Conservation (phyloP, 2,888 invertebrate genomes). For the Didymodactylos carnosus region DNA sequence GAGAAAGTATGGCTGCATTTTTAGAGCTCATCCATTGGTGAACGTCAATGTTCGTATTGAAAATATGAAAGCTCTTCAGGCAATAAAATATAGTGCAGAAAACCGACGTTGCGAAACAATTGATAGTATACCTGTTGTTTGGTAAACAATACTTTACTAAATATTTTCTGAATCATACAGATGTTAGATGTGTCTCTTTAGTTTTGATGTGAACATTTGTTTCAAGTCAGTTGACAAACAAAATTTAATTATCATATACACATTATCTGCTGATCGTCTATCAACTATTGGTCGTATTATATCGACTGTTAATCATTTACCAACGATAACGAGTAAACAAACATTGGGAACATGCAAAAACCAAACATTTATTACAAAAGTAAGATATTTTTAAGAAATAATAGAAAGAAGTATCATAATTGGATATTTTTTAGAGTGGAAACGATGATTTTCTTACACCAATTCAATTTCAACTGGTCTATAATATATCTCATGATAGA, state of each 20-base stretch:
- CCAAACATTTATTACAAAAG: not conserved
- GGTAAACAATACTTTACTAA: not conserved
- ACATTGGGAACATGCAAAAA: not conserved
- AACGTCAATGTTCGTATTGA: not conserved
- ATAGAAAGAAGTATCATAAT: not conserved
- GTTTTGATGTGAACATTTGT: not conserved
- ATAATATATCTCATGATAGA: not conserved
- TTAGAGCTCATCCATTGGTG: not conserved
- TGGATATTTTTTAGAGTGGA: not conserved
- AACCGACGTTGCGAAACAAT: not conserved
- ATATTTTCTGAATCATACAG: not conserved
- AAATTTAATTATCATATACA: not conserved
- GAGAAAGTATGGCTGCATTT: not conserved
- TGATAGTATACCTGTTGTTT: not conserved
- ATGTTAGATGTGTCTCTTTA: not conserved
- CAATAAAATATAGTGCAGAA: not conserved
- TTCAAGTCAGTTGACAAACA: not conserved
- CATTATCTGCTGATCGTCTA: not conserved
- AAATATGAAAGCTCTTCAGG: not conserved
- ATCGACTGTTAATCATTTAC: not conserved
- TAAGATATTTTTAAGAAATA: not conserved
- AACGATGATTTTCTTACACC: not conserved
- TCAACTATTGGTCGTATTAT: not conserved
- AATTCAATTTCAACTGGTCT: not conserved
- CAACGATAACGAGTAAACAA: not conserved